Percentiles rank a stretch among this genome's conserved stretches.
phyloP scores from a whole-genome alignment of 2,113 vertebrate species.

The Axis porcinus region DNA sequence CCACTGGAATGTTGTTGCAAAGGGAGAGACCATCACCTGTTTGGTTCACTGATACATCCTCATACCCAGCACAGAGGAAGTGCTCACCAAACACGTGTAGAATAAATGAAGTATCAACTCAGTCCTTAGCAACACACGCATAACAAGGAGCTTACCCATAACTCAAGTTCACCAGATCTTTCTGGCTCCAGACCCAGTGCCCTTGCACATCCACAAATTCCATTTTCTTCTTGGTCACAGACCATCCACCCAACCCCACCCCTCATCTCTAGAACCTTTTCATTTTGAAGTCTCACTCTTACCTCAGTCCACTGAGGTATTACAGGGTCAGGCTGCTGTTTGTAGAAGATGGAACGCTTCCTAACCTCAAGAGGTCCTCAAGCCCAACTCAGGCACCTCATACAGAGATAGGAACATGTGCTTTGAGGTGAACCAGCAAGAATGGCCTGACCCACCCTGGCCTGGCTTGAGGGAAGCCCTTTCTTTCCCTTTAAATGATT shows the following conservation, averaged over 20 bases:
- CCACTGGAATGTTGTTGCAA: not conserved
- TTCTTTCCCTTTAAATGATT: not conserved
- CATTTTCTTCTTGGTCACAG: not conserved
- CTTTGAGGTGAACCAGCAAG: not conserved
- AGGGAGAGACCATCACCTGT: not conserved
- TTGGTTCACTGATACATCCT: not conserved
- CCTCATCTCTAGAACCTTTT: not conserved
- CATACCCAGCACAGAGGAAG: not conserved
- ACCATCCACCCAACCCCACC: not conserved
- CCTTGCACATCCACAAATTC: not conserved
- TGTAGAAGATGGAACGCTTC: not conserved
- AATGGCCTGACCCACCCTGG: not conserved
- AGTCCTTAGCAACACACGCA: not conserved
- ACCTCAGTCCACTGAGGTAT: not conserved
- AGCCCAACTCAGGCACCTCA: not conserved
- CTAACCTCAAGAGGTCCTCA: not conserved
- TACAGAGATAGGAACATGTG: not conserved
- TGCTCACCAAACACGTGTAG: fast-evolving
- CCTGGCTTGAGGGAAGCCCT: not conserved
- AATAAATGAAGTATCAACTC: not conserved
- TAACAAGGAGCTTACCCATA: no score
- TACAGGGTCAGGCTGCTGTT: not conserved
- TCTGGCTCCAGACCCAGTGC: not conserved
- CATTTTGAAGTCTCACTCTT: not conserved
- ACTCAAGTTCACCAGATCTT: not conserved